Percentiles rank a stretch among this genome's conserved stretches.
Conservation (phyloP, 1,140 invertebrate genomes). For the honey bee (Apis mellifera) region DNA sequence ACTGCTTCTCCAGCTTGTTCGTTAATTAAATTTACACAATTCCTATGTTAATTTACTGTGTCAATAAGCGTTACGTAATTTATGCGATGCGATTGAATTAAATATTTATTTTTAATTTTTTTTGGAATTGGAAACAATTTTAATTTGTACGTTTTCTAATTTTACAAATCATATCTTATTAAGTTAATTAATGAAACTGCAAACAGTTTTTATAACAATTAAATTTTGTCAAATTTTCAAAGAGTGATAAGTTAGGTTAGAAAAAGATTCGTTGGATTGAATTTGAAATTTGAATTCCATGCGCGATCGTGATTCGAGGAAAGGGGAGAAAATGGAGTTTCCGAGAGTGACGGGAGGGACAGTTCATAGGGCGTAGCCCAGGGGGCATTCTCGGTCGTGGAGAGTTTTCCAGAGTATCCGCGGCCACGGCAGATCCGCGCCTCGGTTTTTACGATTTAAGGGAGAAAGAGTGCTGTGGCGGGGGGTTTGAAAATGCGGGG, state of each 20-base stretch:
- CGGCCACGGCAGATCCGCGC: conserved; percentile 53
- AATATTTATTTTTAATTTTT: background rate
- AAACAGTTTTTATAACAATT: no score
- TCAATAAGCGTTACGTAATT: background rate
- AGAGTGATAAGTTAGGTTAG: background rate
- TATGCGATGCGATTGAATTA: background rate
- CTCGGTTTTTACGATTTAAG: conserved; percentile 73
- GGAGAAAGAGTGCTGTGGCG: conserved; percentile 43
- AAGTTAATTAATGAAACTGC: no score
- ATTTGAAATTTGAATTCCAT: background rate
- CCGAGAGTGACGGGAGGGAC: background rate
- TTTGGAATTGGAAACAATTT: no score
- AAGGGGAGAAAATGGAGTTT: conserved; percentile 25
- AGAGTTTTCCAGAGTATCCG: conserved; percentile 51
- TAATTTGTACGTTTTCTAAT: no score
- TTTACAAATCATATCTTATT: background rate
- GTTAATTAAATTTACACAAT: conserved; percentile 8
- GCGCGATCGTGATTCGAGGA: background rate
- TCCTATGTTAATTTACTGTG: background rate
- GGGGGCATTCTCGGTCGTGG: conserved; percentile 66
- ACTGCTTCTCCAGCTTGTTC: background rate
- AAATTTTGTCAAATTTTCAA: background rate
- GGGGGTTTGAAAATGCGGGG: conserved; percentile 65
- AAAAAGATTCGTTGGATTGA: background rate
- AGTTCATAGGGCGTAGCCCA: conserved; percentile 68